A percentile compares a stretch with the other conserved stretches of the same genome.
Evolutionary conservation across 2,888 invertebrate species (phyloP).

Genomic region (Chromoteleia sp.): DNA sequence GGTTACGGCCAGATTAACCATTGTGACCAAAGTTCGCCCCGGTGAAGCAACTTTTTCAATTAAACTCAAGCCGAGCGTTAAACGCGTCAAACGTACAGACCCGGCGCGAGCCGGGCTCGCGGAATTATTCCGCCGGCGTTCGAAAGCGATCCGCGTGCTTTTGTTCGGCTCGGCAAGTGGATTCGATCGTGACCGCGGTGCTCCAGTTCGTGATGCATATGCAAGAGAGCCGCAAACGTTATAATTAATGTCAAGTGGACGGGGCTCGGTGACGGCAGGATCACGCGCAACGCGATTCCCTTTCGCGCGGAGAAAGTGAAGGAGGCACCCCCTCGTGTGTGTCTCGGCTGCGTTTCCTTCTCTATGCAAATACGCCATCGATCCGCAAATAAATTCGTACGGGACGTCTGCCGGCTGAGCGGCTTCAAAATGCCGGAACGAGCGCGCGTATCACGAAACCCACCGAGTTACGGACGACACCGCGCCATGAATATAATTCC

Average conservation of each 20-base stretch:
- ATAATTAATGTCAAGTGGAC: slow-evolving; percentile 64
- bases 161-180: slow-evolving; percentile 39
- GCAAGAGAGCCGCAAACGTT: slow-evolving; percentile 49
- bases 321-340: slow-evolving; percentile 26
- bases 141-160: slow-evolving; percentile 21
- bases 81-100: slow-evolving; percentile 45
- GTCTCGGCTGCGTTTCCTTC: slow-evolving; percentile 6
- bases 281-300: slow-evolving; percentile 65
- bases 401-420: slow-evolving; percentile 26
- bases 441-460: slow-evolving; percentile 23
- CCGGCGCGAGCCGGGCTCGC: too few species aligned
- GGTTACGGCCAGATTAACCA: slow-evolving; percentile 11
- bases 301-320: slow-evolving; percentile 64
- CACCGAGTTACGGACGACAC: slow-evolving; percentile 32
- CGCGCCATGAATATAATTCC: slow-evolving; percentile 33
- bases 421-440: slow-evolving; percentile 62
- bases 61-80: slow-evolving; percentile 45
- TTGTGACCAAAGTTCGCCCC: slow-evolving; percentile 47
- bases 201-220: slow-evolving; percentile 57
- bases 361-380: slow-evolving; percentile 59
- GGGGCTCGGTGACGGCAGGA: slow-evolving; percentile 45
- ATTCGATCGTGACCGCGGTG: slow-evolving; percentile 55
- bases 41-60: slow-evolving; percentile 52
- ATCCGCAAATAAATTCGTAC: slow-evolving; percentile 58
- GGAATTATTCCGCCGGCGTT: slow-evolving; percentile 25